phyloP scores from a whole-genome alignment of 2,888 invertebrate genomes.

The Eilema depressum region DNA sequence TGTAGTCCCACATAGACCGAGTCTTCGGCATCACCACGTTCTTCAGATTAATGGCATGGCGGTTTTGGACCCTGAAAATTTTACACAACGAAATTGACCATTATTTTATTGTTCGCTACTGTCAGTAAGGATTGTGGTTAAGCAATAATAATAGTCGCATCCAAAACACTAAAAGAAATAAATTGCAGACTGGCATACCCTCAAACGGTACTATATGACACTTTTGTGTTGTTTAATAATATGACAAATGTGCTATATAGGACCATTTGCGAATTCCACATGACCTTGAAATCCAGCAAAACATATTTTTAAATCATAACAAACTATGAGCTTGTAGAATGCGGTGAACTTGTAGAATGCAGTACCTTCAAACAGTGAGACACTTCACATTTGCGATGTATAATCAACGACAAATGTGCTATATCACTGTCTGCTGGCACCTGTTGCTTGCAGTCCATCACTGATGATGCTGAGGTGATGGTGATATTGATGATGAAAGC shows the following conservation, averaged over 20 bases:
- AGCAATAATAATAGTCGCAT: background rate
- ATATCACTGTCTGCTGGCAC: slow-evolving; percentile 4
- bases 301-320: background rate
- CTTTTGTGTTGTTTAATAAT: background rate
- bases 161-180: background rate
- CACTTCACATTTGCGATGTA: slow-evolving; percentile 8
- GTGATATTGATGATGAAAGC: slow-evolving; percentile 1
- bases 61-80: slow-evolving; percentile 67
- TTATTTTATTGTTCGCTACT: too few species aligned
- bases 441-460: background rate
- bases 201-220: slow-evolving; percentile 1
- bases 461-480: slow-evolving; percentile 1
- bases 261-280: background rate
- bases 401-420: background rate
- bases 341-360: background rate
- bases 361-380: slow-evolving; percentile 11
- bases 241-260: background rate
- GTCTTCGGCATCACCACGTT: slow-evolving; percentile 69
- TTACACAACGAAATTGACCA: too few species aligned
- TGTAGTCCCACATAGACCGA: slow-evolving; percentile 67
- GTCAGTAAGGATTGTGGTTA: too few species aligned
- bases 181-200: background rate
- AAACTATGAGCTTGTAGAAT: background rate
- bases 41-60: slow-evolving; percentile 68
- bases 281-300: background rate